Evolutionary conservation across 2,888 invertebrate species (phyloP).

Genomic region (Xestobium rufovillosum): DNA sequence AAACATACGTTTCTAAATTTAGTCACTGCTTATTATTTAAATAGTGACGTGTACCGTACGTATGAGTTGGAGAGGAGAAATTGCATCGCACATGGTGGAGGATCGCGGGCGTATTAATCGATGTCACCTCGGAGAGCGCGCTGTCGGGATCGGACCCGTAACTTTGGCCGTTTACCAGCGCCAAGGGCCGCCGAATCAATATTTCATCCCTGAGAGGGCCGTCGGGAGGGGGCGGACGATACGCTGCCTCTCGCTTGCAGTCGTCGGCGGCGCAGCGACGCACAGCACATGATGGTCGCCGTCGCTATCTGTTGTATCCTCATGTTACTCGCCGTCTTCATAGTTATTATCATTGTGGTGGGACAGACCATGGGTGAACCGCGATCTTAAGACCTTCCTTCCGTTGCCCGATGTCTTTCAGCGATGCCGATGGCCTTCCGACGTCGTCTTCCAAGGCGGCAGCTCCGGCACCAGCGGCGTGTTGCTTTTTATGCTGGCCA

Average conservation of each 20-base stretch:
- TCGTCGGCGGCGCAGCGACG: too few species aligned
- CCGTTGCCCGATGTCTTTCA: constrained; percentile 14
- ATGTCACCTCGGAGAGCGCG: constrained; percentile 19
- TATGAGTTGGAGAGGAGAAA: too few species aligned
- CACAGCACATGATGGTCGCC: constrained; percentile 59
- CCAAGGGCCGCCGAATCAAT: constrained; percentile 39
- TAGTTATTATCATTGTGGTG: constrained; percentile 72
- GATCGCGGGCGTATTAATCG: too few species aligned
- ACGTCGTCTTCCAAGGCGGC: constrained; percentile 19
- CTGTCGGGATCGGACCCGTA: constrained; percentile 25
- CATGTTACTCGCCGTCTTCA: constrained; percentile 72
- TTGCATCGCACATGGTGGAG: too few species aligned
- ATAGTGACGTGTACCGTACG: too few species aligned
- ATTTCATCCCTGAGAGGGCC: constrained; percentile 32
- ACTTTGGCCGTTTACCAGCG: constrained; percentile 32
- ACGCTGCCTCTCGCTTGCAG: too few species aligned
- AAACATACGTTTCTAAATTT: too few species aligned
- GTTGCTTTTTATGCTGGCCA: constrained; percentile 11
- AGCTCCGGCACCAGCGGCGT: constrained; percentile 14
- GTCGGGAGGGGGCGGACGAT: constrained; percentile 6
- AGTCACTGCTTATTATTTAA: too few species aligned
- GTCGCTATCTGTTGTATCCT: constrained; percentile 79
- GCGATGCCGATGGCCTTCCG: constrained; percentile 6
- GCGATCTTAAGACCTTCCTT: constrained; percentile 32
- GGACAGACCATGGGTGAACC: constrained; percentile 62